phyloP scores from a whole-genome alignment of 2,797 vertebrate genomes.

The Sarcophilus harrisii region DNA sequence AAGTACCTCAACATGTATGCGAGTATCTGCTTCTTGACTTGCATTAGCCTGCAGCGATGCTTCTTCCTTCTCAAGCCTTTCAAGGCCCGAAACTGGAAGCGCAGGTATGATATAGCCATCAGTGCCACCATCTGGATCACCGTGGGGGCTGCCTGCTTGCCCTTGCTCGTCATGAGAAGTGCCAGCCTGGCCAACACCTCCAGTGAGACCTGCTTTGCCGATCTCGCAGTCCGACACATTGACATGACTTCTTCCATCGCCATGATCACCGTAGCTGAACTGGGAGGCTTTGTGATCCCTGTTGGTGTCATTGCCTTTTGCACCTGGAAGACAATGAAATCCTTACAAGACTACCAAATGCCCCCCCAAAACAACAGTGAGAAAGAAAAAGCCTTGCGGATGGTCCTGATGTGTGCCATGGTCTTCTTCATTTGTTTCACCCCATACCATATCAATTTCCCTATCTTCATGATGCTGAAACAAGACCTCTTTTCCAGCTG shows the following conservation, averaged over 20 bases:
- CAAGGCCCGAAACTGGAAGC: constrained; percentile 89
- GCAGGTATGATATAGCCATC: constrained; percentile 89
- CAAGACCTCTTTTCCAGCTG: constrained; percentile 87
- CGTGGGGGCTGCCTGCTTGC: constrained; percentile 86
- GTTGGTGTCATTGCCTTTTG: constrained; percentile 88
- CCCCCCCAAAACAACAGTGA: constrained; percentile 77
- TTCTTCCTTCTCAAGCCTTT: constrained; percentile 90
- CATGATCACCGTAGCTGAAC: constrained; percentile 87
- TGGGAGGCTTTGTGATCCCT: constrained; percentile 90
- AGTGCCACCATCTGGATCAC: constrained; percentile 87
- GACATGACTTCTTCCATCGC: constrained; percentile 67
- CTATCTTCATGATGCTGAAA: constrained; percentile 91
- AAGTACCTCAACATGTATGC: constrained; percentile 97
- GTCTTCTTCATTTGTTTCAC: constrained; percentile 94
- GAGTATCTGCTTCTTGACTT: constrained; percentile 91
- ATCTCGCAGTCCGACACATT: constrained; percentile 85
- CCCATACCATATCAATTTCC: constrained; percentile 94
- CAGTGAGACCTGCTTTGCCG: constrained; percentile 88
- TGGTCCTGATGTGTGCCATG: constrained; percentile 89
- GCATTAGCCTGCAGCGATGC: constrained; percentile 93
- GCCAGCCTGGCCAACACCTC: not conserved
- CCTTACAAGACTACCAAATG: constrained; percentile 81
- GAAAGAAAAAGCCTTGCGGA: constrained; percentile 87
- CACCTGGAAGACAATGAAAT: constrained; percentile 87
- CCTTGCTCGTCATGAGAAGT: constrained; percentile 88